Evolutionary conservation across 2,113 vertebrate genomes (phyloP).

Genomic region (Amazona vittata): DNA sequence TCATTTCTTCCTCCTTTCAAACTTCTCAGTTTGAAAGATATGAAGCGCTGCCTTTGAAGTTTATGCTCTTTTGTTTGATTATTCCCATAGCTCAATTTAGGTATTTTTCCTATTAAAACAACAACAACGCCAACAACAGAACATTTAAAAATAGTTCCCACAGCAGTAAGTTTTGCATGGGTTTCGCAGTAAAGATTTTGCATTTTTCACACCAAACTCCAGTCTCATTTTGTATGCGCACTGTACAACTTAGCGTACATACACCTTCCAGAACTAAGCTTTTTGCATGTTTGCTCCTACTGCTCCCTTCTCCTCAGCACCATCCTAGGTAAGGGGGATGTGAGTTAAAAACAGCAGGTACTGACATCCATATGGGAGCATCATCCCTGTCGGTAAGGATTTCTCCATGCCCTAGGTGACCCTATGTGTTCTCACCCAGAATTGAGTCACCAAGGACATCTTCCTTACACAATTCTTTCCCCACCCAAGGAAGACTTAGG

Average conservation of each 20-base stretch:
- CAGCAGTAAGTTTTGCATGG: not conserved
- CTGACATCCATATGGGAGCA: not conserved
- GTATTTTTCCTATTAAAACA: not conserved
- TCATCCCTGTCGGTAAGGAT: not conserved
- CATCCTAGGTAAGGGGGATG: not conserved
- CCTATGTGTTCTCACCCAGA: not conserved
- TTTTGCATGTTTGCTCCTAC: not conserved
- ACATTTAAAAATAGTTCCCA: not conserved
- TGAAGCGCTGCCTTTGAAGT: slow-evolving; percentile 9
- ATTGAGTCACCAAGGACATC: not conserved
- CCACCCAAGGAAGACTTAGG: not conserved
- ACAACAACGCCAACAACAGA: not conserved
- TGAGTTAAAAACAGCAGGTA: not conserved
- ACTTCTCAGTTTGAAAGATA: not conserved
- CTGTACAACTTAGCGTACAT: not conserved
- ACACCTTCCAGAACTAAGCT: not conserved
- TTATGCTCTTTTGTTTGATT: not conserved
- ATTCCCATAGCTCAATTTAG: slow-evolving; percentile 1
- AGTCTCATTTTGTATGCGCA: not conserved
- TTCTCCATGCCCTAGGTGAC: not conserved
- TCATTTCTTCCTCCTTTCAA: not conserved
- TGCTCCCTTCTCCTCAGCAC: not conserved
- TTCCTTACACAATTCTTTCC: not conserved
- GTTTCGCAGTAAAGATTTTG: not conserved
- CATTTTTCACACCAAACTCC: not conserved